phyloP scores from a whole-genome alignment of 2,888 invertebrate species.

The Nasonia oneida region DNA sequence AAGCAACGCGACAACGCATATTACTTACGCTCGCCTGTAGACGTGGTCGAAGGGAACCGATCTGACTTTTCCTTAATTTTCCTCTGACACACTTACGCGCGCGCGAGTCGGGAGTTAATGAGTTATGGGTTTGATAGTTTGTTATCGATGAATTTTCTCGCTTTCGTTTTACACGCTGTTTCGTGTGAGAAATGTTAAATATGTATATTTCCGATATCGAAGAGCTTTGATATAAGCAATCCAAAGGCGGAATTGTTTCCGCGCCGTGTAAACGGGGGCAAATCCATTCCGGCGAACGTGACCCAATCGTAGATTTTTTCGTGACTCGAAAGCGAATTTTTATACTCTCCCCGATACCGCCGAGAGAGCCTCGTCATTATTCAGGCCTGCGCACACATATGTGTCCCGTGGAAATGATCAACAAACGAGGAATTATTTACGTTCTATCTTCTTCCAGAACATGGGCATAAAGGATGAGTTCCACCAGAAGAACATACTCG shows the following conservation, averaged over 20 bases:
- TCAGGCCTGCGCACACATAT: background rate
- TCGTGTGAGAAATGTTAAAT: background rate
- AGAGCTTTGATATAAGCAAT: background rate
- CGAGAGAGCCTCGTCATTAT: background rate
- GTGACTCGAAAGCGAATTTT: constrained; percentile 12
- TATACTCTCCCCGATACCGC: background rate
- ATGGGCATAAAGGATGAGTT: constrained; percentile 89
- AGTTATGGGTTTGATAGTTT: background rate
- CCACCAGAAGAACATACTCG: constrained; percentile 85
- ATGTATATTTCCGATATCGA: background rate
- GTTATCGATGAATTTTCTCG: too few relatives aligned
- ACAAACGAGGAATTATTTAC: background rate
- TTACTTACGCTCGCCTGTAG: background rate
- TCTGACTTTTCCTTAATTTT: background rate
- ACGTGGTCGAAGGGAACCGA: background rate
- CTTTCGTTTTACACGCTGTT: too few relatives aligned
- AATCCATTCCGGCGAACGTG: background rate
- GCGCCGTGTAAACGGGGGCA: background rate
- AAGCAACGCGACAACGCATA: background rate
- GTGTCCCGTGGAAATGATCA: background rate
- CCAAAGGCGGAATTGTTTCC: background rate
- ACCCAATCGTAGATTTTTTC: background rate
- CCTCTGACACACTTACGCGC: background rate
- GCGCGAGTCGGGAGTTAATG: background rate
- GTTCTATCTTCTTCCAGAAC: constrained; percentile 80